Base-by-base conservation (phyloP, 2,113 vertebrate genomes). In the Pelecanoides urinatrix region DNA sequence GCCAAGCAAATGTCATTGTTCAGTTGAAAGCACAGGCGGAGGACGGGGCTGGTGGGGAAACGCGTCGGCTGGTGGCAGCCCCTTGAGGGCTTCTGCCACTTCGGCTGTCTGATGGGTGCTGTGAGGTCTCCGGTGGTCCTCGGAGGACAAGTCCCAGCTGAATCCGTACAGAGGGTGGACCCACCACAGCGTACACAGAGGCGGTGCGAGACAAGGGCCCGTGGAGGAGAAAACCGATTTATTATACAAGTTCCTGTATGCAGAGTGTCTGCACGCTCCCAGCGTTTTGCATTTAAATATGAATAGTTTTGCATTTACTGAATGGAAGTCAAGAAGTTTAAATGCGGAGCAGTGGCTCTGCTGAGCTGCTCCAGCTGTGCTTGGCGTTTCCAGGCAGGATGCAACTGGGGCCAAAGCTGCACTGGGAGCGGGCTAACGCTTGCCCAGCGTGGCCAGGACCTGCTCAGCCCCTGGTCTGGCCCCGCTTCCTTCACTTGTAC, bases 121-220 rank as follows among this genome's bases (percentile, higher is more conserved):
- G 10, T 21, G 73, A 34, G 36, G 27, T 17, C 23, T 13, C 29
- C 4, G 61, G 47, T 10, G 38, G 21, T 67, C 59, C 56, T 32
- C 5, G 0, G 13, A 42, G 42, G 25, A 59, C 3, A 0, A 10
- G 12, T 7, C 29, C 36, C 27, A 10, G 19, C 10, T 36, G 34
- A 36, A 36, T 11, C 5, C 0, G 0, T 23, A 13, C 1, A 1
- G 50, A 53, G 25, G 25, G 13, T 32, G 42, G 22, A 21, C 7
- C 67, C 32, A 3, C 9, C 0, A 0, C 1, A 6, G 19, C 0
- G 1, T 7, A 11, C 0, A 3, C 50, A 8, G 66, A 21, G 19
- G 34, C 1, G 21, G 13, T 27, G 62, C 47, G 7, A 45, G 74
- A 16, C 22, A 12, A 32, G 59, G 26, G 47, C 23, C 12, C 2